Evolutionary conservation across 2,113 vertebrate genomes (phyloP).

Genomic region (Campylomormyrus tamandua): DNA sequence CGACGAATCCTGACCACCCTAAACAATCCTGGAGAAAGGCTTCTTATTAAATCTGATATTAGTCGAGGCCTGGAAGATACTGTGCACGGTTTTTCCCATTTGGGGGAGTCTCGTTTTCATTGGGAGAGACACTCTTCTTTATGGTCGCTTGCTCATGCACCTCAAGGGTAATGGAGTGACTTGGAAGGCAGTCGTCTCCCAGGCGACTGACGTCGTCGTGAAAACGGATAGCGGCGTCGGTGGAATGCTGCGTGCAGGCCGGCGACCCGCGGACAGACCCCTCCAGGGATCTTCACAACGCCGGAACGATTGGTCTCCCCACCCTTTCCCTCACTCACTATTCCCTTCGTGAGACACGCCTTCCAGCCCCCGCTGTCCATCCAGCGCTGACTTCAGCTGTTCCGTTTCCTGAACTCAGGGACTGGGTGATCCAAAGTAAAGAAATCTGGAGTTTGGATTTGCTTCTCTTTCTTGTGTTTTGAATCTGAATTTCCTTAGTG

Average conservation of each 20-base stretch:
- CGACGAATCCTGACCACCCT: slow-evolving; percentile 47
- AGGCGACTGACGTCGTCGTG: not conserved
- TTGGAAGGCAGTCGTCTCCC: not conserved
- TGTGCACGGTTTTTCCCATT: not conserved
- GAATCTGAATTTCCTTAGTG: not conserved
- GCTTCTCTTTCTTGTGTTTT: not conserved
- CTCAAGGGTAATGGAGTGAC: not conserved
- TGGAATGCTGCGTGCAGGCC: not conserved
- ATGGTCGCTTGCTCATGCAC: not conserved
- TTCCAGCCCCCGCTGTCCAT: not conserved
- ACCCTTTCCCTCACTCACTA: not conserved
- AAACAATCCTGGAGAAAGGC: slow-evolving; percentile 44
- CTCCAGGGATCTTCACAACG: not conserved
- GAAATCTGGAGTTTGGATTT: not conserved
- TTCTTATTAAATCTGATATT: slow-evolving; percentile 30
- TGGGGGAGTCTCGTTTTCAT: not conserved
- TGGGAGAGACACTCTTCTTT: not conserved
- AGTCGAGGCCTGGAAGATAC: not conserved
- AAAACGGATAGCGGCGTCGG: not conserved
- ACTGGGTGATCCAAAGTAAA: slow-evolving; percentile 14
- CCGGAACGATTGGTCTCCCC: not conserved
- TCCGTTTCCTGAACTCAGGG: not conserved
- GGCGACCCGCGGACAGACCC: not conserved
- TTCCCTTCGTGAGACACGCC: not conserved
- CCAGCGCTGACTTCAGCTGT: slow-evolving; percentile 5